Percentiles rank a stretch among this genome's conserved stretches.
These are phyloP conservation scores for Chelon auratus DNA, from an alignment of 2,797 vertebrate species.

Conservation along the genomic window DNA sequence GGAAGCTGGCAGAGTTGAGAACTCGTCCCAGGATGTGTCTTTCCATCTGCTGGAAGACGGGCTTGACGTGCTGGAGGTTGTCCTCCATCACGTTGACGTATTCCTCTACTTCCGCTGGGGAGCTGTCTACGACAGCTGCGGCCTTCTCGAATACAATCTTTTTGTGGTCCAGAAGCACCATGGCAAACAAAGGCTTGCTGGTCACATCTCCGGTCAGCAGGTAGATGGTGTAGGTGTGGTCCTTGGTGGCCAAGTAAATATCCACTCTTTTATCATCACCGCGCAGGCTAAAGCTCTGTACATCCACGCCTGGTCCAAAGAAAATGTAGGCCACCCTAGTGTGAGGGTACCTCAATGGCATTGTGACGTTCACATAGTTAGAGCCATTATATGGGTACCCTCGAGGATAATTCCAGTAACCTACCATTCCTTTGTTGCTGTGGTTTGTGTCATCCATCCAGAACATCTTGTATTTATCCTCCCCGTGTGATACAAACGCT, in stretches of 20 bases:
- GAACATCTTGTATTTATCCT: slow-evolving; percentile 93
- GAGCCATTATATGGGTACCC: slow-evolving; percentile 96
- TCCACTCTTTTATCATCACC: slow-evolving; percentile 90
- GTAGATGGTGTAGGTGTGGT: slow-evolving; percentile 90
- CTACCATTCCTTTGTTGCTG: slow-evolving; percentile 88
- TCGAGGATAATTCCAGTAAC: slow-evolving; percentile 91
- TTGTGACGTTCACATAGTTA: slow-evolving; percentile 95
- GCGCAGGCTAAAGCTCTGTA: slow-evolving; percentile 92
- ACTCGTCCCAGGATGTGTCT: slow-evolving; percentile 92
- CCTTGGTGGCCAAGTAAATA: slow-evolving; percentile 88
- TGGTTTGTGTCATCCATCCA: slow-evolving; percentile 96
- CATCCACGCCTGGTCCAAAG: slow-evolving; percentile 90
- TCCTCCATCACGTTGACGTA: slow-evolving; percentile 89
- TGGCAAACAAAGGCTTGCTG: slow-evolving; percentile 88
- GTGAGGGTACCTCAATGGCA: slow-evolving; percentile 87
- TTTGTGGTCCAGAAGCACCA: slow-evolving; percentile 89
- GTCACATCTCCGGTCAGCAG: slow-evolving; percentile 88
- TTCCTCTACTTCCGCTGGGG: slow-evolving; percentile 88
- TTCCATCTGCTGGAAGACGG: slow-evolving; percentile 95
- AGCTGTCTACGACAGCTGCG: slow-evolving; percentile 67
- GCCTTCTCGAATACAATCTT: slow-evolving; percentile 92
- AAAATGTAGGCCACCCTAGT: slow-evolving; percentile 94
- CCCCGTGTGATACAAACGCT: slow-evolving; percentile 88
- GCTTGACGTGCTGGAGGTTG: slow-evolving; percentile 93
- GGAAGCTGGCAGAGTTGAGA: slow-evolving; percentile 90